Evolutionary conservation across 2,888 invertebrate genomes (phyloP).

Genomic region (Cosmopolites sordidus): DNA sequence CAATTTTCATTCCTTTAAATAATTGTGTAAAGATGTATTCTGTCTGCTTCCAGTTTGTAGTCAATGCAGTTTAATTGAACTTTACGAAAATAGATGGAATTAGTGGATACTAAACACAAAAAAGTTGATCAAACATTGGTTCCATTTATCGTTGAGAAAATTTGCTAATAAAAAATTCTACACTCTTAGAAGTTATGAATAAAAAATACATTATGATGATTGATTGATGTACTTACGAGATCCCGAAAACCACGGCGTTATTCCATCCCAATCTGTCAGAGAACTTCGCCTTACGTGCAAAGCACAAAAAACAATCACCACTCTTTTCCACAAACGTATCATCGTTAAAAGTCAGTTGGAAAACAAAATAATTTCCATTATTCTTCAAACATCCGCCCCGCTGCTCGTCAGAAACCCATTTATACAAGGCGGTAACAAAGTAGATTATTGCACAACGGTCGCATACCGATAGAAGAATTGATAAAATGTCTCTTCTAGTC

Average conservation of each 20-base stretch:
- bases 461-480: not conserved
- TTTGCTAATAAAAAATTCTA: too few species aligned
- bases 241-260: constrained; percentile 54
- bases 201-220: too few species aligned
- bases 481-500: not conserved
- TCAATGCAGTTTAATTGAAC: too few species aligned
- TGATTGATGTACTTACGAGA: constrained; percentile 56
- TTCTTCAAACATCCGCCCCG: not conserved
- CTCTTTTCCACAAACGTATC: too few species aligned
- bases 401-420: not conserved
- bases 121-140: too few species aligned
- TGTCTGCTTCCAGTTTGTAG: too few species aligned
- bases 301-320: constrained; percentile 1
- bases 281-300: not conserved
- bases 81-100: too few species aligned
- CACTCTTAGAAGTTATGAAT: too few species aligned
- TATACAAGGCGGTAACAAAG: not conserved
- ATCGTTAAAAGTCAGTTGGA: not conserved
- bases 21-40: too few species aligned
- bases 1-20: too few species aligned
- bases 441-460: not conserved
- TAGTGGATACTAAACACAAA: too few species aligned
- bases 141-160: too few species aligned
- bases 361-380: not conserved
- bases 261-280: constrained; percentile 47